Percentiles rank a stretch among this genome's conserved stretches.
Conservation (phyloP, 2,113 vertebrate genomes). For the Rallus limicola region DNA sequence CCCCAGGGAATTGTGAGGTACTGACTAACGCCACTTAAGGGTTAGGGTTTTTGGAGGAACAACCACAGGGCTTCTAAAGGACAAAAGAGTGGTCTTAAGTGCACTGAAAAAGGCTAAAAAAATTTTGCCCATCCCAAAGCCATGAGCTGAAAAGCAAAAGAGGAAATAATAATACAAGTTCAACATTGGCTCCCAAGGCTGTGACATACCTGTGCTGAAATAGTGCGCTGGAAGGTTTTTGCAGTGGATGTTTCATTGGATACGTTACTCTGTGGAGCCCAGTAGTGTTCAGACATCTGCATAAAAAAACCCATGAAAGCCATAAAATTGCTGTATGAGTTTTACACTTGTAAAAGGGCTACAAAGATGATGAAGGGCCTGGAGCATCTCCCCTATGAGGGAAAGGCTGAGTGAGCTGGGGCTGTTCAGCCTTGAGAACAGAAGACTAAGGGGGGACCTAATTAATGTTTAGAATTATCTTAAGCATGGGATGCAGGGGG, state of each 20-base stretch:
- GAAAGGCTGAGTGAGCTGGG: too few relatives aligned
- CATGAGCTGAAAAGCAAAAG: background rate
- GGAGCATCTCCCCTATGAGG: too few relatives aligned
- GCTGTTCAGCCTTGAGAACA: too few relatives aligned
- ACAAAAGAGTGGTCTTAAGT: background rate
- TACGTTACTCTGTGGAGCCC: conserved; percentile 97
- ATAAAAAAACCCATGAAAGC: conserved; percentile 18
- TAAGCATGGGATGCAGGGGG: too few relatives aligned
- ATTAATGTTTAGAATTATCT: too few relatives aligned
- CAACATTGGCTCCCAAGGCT: background rate
- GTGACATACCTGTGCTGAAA: conserved; percentile 92
- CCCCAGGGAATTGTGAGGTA: background rate
- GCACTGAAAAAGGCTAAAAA: background rate
- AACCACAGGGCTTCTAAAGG: background rate
- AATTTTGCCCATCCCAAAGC: background rate
- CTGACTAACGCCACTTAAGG: background rate
- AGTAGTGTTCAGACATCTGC: conserved; percentile 99
- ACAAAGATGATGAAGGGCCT: too few relatives aligned
- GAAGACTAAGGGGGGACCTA: too few relatives aligned
- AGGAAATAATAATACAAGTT: background rate
- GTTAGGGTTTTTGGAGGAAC: background rate
- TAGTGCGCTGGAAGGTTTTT: conserved; percentile 98
- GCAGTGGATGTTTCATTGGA: conserved; percentile 98
- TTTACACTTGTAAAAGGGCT: background rate
- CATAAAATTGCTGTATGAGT: background rate